Base-by-base conservation (phyloP, 2,888 invertebrate species). In the Trachelus tabidus region DNA sequence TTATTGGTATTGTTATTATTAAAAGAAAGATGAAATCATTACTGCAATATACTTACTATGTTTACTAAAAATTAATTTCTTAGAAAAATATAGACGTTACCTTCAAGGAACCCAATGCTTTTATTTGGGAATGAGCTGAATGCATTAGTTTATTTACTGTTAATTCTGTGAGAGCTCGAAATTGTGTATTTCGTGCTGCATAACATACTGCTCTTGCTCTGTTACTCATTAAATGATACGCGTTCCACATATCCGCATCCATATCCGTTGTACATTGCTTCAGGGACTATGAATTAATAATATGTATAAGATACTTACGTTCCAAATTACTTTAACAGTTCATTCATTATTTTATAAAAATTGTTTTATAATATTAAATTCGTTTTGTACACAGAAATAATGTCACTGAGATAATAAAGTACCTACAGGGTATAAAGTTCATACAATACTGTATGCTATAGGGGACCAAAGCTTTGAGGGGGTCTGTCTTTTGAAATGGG, bases 141-240 rank as follows among this genome's bases (percentile, higher is more conserved):
- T 93, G 89, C 92, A 95, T 93, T 76, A 95, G 90, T 83, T 93
- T 93, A 88, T 95, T 95, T 23, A 95, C 94, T 1, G 95, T 94
- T 80, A 94, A 91, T 89, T 95, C 95, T 1, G 95, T 94, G 75
- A 94, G 90, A 33, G 94, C 94, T 75, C 94, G 92, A 89, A 95
- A 95, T 87, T 95, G 95, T 68, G 93, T 92, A 87, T 94, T 94
- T 76, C 95, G 92, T 31, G 94, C 92, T 30, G 94, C 91, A 85
- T 95, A 94, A 86, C 95, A 95, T 79, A 95, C 94, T n/a, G 95
- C 94, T 80, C 94, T 92, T 0, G 95, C 95, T 84, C 95, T 90
- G 87, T 95, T 95, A 81, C 93, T 94, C 91, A 95, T 94, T 76
- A 95, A 92, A 88, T 95, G 94, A 87, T 95, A 95, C n/a, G 94